Evolutionary conservation across 2,113 vertebrate genomes (phyloP), one percentile per base, ranked within the genome.

Genomic region (Connochaetes taurinus): DNA sequence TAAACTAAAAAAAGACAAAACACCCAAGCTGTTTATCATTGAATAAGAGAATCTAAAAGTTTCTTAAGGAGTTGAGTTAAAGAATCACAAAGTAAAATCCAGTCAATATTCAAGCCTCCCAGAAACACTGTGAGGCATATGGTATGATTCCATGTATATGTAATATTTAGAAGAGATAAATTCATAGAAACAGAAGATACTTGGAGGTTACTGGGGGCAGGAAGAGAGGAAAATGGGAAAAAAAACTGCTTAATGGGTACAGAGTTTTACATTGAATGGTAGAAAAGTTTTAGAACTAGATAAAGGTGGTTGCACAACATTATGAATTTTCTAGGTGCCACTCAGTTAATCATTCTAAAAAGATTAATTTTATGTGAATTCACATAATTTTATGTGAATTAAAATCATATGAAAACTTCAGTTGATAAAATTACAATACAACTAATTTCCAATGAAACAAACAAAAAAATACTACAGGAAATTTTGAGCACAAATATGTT

Each of bases 391-490:
- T 71, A 71, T 71, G 67, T 71, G 67, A 71, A 40, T 40, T 71
- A 71, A 76, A 43, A 76, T 43, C 36, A 27, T 43, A 43, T 43
- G 36, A 76, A 43, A 76, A 76, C 71, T 43, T 71, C n/a, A 76
- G 71, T 76, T 76, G 23, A 76, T 76, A 76, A 76, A 76, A 76
- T 76, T 43, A 43, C 23, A 76, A 27, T 76, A 40, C 10, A 74
- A 14, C 21, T 27, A 74, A 27, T 43, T 74, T 74, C 36, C 11
- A 74, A 7, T 43, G 36, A 76, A 43, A 76, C 71, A 76, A 74
- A 40, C n/a, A 74, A 74, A 43, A 97, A 96, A 97, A 74, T 57
- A 97, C 87, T 96, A 86, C 16, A 29, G 87, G 89, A 86, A 97
- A 94, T 90, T 94, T 47, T 86, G 67, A 94, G 36, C 76, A 82